Evolutionary conservation across 2,797 vertebrate species (phyloP).

Genomic region (Lagocephalus sceleratus): DNA sequence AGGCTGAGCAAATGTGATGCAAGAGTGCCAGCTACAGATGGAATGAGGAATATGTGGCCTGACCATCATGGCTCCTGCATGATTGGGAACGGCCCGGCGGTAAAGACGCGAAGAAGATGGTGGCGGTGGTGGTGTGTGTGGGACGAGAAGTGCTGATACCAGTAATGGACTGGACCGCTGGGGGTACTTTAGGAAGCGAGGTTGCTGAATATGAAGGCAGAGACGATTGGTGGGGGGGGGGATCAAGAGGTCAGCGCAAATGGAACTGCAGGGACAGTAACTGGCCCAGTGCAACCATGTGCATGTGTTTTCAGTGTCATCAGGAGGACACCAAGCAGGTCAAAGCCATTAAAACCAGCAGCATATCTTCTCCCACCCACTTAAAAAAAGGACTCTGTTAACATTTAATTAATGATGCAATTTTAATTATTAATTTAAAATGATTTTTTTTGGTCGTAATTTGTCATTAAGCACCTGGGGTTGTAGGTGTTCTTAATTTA

Average conservation of each 20-base stretch:
- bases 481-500: no score
- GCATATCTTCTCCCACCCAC: not conserved
- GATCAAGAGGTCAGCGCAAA: constrained; percentile 53
- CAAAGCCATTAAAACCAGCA: constrained; percentile 18
- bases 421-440: constrained; percentile 18
- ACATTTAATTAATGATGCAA: no score
- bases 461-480: constrained; percentile 21
- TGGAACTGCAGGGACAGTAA: constrained; percentile 32
- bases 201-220: constrained; percentile 29
- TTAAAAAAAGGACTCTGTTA: constrained; percentile 4
- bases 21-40: constrained; percentile 78
- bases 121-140: not conserved
- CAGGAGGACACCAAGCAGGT: constrained; percentile 19
- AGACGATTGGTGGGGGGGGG: constrained; percentile 23
- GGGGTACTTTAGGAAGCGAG: constrained; percentile 45
- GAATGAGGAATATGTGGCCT: constrained; percentile 65
- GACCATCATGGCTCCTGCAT: constrained; percentile 45
- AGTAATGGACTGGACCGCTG: constrained; percentile 60
- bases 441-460: constrained; percentile 30
- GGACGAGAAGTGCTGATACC: constrained; percentile 61
- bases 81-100: constrained; percentile 45
- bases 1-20: constrained; percentile 66
- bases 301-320: constrained; percentile 16
- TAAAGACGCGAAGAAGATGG: constrained; percentile 42
- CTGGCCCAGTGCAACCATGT: constrained; percentile 15